These are phyloP conservation scores for Vanessa cardui DNA, from an alignment of 2,888 invertebrate genomes.

Conservation along the genomic window DNA sequence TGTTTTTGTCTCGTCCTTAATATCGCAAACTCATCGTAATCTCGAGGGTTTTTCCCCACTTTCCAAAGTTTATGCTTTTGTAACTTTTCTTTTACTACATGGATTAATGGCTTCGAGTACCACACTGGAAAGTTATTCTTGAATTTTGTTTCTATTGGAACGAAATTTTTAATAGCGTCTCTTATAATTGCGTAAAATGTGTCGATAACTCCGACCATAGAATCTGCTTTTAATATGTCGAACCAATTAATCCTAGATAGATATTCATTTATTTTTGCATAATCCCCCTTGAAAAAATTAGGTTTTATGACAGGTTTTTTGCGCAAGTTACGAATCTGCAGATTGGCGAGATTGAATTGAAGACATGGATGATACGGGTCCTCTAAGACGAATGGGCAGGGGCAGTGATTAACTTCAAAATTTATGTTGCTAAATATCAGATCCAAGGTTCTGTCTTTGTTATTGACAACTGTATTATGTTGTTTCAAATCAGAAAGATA, in stretches of 20 bases:
- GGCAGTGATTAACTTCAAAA: neutral
- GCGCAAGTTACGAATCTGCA: neutral
- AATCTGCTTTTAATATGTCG: neutral
- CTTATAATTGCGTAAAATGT: neutral
- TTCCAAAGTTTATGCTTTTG: conserved; percentile 17
- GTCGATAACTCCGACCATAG: neutral
- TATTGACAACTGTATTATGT: neutral
- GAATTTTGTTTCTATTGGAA: conserved; percentile 6
- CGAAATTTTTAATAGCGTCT: neutral
- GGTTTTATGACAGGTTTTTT: conserved; percentile 14
- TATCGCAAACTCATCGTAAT: conserved; percentile 14
- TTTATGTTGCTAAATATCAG: neutral
- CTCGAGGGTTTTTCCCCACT: conserved; percentile 1
- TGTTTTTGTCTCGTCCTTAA: conserved; percentile 9
- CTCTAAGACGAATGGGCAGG: conserved; percentile 1
- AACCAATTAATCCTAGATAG: conserved; percentile 17
- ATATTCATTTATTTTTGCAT: conserved; percentile 14
- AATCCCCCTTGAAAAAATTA: conserved; percentile 19
- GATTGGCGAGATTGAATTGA: conserved; percentile 7
- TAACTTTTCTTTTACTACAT: conserved; percentile 23
- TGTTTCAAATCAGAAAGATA: neutral
- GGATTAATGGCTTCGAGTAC: conserved; percentile 18
- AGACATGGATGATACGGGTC: conserved; percentile 23
- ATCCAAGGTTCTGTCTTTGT: neutral
- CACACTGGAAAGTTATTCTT: conserved; percentile 15